phyloP scores from a whole-genome alignment of 2,797 vertebrate species.

The Lepus townsendii region DNA sequence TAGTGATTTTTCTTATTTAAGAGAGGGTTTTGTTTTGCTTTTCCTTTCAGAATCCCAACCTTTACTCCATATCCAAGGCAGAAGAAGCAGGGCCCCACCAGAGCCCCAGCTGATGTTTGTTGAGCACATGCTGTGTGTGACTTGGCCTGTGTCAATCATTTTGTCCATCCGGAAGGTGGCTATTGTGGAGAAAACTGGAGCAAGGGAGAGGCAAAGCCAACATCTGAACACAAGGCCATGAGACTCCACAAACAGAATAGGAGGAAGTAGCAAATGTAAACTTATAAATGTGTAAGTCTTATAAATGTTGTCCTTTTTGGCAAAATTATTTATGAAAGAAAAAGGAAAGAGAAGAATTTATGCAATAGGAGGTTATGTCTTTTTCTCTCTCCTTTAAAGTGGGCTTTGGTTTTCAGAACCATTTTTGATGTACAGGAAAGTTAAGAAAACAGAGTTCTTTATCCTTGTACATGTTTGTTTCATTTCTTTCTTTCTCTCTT shows the following conservation, averaged over 20 bases:
- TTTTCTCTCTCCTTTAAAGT: background rate
- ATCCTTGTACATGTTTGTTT: background rate
- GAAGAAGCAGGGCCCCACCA: fast-evolving
- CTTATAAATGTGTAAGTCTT: background rate
- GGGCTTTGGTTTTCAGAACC: slow-evolving; percentile 5
- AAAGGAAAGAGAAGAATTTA: slow-evolving; percentile 2
- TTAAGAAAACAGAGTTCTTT: background rate
- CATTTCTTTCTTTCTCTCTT: background rate
- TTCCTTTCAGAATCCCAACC: background rate
- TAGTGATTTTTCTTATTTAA: slow-evolving; percentile 33
- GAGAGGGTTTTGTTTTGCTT: background rate
- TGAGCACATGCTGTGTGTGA: background rate
- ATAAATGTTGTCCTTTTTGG: background rate
- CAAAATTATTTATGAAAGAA: slow-evolving; percentile 34
- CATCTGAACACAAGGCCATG: background rate
- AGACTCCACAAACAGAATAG: background rate
- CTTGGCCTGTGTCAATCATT: background rate
- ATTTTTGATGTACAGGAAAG: slow-evolving; percentile 56
- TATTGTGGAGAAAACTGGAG: background rate
- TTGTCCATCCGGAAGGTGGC: background rate
- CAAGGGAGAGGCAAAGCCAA: background rate
- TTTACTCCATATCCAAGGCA: background rate
- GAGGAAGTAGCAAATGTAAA: background rate
- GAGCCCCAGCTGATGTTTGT: background rate
- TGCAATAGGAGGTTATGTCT: background rate